A percentile compares a stretch with the other conserved stretches of the same genome.
phyloP scores from a whole-genome alignment of 1,140 invertebrate species.

The Bathynomus jamesi region DNA sequence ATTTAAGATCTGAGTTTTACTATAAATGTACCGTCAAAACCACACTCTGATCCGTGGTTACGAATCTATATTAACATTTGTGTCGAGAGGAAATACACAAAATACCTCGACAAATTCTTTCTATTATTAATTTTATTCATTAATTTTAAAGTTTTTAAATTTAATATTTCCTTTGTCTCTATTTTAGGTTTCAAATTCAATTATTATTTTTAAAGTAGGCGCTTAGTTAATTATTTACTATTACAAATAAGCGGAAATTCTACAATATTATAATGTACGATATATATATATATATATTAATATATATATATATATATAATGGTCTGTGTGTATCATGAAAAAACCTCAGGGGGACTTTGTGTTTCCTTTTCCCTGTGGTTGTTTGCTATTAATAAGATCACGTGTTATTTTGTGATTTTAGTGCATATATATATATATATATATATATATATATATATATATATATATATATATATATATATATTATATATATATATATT shows the following conservation, averaged over 20 bases:
- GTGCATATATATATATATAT: not conserved
- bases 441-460: not conserved
- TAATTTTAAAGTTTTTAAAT: not conserved
- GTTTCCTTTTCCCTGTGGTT: no score
- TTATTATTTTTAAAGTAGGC: no score
- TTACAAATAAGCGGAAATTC: not conserved
- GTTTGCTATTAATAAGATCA: no score
- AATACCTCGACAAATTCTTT: no score
- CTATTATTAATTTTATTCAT: not conserved
- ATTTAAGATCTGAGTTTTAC: no score
- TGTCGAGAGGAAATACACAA: no score
- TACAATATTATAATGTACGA: not conserved
- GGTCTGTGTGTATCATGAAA: no score
- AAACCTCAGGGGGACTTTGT: no score
- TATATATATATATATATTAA: not conserved
- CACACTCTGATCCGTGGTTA: no score
- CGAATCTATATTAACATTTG: no score
- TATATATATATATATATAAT: not conserved
- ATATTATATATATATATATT: not conserved
- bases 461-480: not conserved
- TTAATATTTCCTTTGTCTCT: not conserved
- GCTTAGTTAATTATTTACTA: not conserved
- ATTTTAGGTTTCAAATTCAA: not conserved
- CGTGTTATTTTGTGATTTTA: no score
- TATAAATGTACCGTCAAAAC: no score